Evolutionary conservation across 2,113 vertebrate genomes (phyloP).

Genomic region (Genyomyrus donnyi): DNA sequence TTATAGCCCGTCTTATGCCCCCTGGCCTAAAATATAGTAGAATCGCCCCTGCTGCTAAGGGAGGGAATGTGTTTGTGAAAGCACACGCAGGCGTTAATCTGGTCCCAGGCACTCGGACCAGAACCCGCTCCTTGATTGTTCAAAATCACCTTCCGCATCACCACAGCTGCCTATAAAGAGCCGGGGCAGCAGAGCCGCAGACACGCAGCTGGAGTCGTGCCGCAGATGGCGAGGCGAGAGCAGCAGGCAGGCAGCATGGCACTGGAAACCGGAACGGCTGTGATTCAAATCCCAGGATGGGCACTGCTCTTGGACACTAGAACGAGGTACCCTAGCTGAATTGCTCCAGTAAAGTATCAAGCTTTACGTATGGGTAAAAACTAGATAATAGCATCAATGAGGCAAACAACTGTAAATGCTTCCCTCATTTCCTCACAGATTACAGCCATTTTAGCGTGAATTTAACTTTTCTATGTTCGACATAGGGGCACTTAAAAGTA

Average conservation of each 20-base stretch:
- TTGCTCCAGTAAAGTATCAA: background rate
- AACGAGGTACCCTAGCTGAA: background rate
- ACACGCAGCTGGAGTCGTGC: background rate
- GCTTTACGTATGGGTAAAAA: background rate
- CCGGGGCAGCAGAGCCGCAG: background rate
- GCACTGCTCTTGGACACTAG: background rate
- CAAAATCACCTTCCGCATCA: background rate
- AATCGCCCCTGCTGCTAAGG: background rate
- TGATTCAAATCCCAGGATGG: background rate
- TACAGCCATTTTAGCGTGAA: background rate
- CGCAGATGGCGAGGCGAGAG: background rate
- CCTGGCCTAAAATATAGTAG: background rate
- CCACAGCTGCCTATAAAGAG: background rate
- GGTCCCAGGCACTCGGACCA: background rate
- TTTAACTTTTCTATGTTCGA: background rate
- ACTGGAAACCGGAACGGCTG: background rate
- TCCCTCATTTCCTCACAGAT: background rate
- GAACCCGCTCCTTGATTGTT: background rate
- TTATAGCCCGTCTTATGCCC: background rate
- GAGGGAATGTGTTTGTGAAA: background rate
- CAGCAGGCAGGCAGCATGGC: background rate
- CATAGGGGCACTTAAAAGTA: background rate
- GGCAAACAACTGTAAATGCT: background rate
- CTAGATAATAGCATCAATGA: background rate
- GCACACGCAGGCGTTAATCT: background rate